Percentiles rank a stretch among this genome's conserved stretches.
These are phyloP conservation scores for Parotocinclus haroldoi DNA, from an alignment of 2,797 vertebrate species.

Conservation along the genomic window DNA sequence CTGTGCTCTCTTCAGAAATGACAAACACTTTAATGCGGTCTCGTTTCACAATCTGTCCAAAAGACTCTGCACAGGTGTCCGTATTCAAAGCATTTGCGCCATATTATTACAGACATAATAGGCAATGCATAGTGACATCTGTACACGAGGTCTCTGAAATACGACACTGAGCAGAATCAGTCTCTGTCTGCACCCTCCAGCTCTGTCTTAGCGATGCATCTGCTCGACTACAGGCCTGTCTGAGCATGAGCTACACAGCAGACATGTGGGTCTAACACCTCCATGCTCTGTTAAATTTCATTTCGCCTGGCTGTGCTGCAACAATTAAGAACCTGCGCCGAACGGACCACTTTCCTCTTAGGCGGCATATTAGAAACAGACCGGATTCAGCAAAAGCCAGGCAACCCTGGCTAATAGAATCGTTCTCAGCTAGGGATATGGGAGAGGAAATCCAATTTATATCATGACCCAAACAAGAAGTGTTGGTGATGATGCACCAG, in stretches of 20 bases:
- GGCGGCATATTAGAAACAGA: constrained; percentile 24
- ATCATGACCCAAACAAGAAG: background rate
- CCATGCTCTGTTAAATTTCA: constrained; percentile 40
- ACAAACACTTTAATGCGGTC: background rate
- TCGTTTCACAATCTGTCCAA: too few species aligned
- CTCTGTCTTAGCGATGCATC: constrained; percentile 16
- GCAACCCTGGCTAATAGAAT: background rate
- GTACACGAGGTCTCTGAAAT: background rate
- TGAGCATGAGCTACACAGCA: constrained; percentile 39
- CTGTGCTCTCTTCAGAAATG: background rate
- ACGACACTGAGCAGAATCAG: background rate
- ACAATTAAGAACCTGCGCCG: constrained; percentile 40
- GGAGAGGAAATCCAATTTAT: background rate
- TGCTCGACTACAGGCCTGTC: constrained; percentile 25
- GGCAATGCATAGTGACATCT: too few species aligned
- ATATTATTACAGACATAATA: background rate
- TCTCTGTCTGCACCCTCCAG: constrained; percentile 3
- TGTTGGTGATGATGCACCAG: too few species aligned
- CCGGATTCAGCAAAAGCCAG: background rate
- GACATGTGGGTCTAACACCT: constrained; percentile 43
- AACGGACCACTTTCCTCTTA: constrained; percentile 25
- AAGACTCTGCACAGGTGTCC: background rate
- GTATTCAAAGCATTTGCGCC: too few species aligned
- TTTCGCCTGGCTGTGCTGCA: constrained; percentile 33
- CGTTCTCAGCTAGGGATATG: background rate